These are phyloP conservation scores for Spea hammondii DNA, from an alignment of 2,797 vertebrate genomes.

Conservation along the genomic window DNA sequence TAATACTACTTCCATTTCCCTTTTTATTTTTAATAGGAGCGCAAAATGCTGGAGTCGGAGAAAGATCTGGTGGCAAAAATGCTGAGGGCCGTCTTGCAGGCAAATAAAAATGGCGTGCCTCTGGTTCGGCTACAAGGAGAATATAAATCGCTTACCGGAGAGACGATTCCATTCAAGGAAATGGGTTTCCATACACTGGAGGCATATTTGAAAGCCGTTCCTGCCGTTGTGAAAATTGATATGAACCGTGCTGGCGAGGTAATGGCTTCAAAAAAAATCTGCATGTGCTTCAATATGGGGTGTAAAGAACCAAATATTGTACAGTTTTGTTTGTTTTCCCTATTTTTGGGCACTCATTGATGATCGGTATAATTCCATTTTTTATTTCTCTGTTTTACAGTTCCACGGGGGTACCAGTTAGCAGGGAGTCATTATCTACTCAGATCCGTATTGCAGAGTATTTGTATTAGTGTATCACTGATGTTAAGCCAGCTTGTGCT, in stretches of 20 bases:
- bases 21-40: conserved; percentile 44
- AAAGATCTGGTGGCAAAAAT: conserved; percentile 79
- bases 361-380: too few relatives aligned
- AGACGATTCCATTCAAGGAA: conserved; percentile 77
- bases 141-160: conserved; percentile 80
- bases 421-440: not conserved
- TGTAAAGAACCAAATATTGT: not conserved
- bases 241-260: conserved; percentile 75
- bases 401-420: not conserved
- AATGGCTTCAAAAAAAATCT: conserved; percentile 53
- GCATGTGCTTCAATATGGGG: not conserved
- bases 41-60: conserved; percentile 77
- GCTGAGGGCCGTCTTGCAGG: conserved; percentile 83
- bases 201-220: conserved; percentile 77
- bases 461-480: not conserved
- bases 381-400: not conserved
- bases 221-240: conserved; percentile 79
- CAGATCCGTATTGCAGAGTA: not conserved
- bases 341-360: not conserved
- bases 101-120: conserved; percentile 78
- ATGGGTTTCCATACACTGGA: conserved; percentile 78
- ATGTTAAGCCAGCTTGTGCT: not conserved
- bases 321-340: not conserved
- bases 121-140: conserved; percentile 75
- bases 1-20: not conserved